A percentile compares a stretch with the other conserved stretches of the same genome.
Conservation (phyloP, 2,113 vertebrate genomes). For the Pholis gunnellus region DNA sequence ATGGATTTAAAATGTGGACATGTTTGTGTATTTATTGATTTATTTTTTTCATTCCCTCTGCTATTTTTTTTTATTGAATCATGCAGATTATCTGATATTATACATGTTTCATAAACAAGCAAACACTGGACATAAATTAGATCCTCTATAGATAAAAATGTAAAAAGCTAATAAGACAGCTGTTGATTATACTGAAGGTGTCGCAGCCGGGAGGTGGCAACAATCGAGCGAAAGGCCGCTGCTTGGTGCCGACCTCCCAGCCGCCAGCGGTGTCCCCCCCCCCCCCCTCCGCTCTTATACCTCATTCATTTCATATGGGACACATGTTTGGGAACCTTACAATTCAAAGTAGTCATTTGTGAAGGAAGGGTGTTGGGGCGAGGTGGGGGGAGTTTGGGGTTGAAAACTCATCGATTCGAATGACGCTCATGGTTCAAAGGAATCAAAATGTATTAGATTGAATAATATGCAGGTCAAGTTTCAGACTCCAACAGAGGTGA, state of each 20-base stretch:
- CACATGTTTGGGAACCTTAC: constrained; percentile 25
- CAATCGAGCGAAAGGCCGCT: constrained; percentile 52
- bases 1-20: constrained; percentile 1
- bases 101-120: constrained; percentile 83
- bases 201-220: constrained; percentile 58
- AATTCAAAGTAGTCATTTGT: constrained; percentile 30
- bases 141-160: constrained; percentile 82
- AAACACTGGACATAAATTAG: constrained; percentile 83
- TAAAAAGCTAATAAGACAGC: constrained; percentile 82
- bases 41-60: constrained; percentile 54
- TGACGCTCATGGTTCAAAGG: constrained; percentile 9
- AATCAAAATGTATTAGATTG: constrained; percentile 31
- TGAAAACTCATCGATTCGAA: constrained; percentile 1
- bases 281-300: constrained; percentile 10
- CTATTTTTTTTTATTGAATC: constrained; percentile 67
- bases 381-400: neutral
- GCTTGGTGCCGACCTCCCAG: constrained; percentile 23
- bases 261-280: constrained; percentile 15
- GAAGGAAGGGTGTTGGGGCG: neutral
- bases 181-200: constrained; percentile 73
- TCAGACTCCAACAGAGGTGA: neutral
- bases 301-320: constrained; percentile 32
- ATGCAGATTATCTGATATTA: constrained; percentile 83
- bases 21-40: neutral
- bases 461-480: constrained; percentile 41